Conservation (phyloP, 2,888 invertebrate species). For the Eurytoma californica region DNA sequence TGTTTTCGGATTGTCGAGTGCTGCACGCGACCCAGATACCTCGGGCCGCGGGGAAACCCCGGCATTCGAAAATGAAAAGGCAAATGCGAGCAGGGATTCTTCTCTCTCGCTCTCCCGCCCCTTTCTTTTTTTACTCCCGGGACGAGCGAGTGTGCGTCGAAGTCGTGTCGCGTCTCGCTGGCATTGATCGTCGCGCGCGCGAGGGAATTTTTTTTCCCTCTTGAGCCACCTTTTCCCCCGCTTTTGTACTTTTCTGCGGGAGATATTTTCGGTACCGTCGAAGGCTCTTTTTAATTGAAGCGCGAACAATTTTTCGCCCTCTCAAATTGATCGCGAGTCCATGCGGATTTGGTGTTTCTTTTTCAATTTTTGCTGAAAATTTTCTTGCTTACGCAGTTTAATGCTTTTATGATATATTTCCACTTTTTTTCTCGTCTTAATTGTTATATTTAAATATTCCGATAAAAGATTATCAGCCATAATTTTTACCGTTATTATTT, state of each 20-base stretch:
- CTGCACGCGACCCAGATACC: slow-evolving; percentile 38
- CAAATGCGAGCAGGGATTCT: slow-evolving; percentile 30
- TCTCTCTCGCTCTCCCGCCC: background rate
- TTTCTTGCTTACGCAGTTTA: no score
- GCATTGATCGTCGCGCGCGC: slow-evolving; percentile 34
- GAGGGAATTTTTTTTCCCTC: slow-evolving; percentile 7
- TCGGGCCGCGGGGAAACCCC: slow-evolving; percentile 7
- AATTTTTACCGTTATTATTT: no score
- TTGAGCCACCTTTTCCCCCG: background rate
- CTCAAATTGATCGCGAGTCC: no score
- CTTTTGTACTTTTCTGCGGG: background rate
- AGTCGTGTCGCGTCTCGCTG: slow-evolving; percentile 37
- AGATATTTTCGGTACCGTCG: background rate
- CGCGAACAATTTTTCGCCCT: slow-evolving; percentile 7
- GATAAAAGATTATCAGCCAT: no score
- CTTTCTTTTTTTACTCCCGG: background rate
- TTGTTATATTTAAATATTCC: no score
- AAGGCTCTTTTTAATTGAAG: slow-evolving; percentile 27
- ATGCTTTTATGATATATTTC: no score
- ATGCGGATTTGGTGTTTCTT: no score
- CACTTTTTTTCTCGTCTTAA: no score
- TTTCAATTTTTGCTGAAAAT: no score
- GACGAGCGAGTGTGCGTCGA: slow-evolving; percentile 21
- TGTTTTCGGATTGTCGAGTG: slow-evolving; percentile 13
- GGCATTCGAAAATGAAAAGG: slow-evolving; percentile 45